phyloP scores from a whole-genome alignment of 1,140 invertebrate species.

The Sarcophaga bullata region DNA sequence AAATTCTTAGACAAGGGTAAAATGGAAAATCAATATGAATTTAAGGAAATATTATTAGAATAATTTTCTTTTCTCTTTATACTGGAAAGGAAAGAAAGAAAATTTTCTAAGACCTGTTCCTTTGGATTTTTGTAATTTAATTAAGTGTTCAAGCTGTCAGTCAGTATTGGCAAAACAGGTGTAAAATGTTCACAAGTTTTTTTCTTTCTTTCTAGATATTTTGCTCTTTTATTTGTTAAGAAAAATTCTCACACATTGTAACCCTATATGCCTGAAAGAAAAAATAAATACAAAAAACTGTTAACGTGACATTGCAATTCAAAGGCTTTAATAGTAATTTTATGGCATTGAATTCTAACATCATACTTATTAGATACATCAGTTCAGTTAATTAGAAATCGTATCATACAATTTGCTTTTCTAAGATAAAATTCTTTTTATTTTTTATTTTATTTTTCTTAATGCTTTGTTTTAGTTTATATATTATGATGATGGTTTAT shows the following conservation, averaged over 20 bases:
- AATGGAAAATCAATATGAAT: no score
- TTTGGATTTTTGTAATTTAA: no score
- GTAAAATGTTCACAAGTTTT: constrained; percentile 4
- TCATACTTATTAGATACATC: background rate
- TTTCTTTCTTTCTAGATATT: background rate
- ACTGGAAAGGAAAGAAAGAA: no score
- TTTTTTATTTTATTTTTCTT: no score
- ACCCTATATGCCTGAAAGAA: background rate
- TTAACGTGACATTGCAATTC: background rate
- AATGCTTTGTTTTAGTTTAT: no score
- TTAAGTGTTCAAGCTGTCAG: no score
- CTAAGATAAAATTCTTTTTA: no score
- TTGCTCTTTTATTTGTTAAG: no score
- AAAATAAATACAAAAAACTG: background rate
- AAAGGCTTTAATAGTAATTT: constrained; percentile 26
- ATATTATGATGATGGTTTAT: background rate
- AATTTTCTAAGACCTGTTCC: no score
- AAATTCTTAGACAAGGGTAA: no score
- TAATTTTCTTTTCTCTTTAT: no score
- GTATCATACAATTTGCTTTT: background rate
- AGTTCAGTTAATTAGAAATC: background rate
- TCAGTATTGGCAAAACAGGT: background rate
- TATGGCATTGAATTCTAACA: constrained; percentile 26
- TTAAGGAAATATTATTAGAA: no score
- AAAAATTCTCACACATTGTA: background rate